Conservation (phyloP, 2,797 vertebrate species). For the Halcyon leucocephala region DNA sequence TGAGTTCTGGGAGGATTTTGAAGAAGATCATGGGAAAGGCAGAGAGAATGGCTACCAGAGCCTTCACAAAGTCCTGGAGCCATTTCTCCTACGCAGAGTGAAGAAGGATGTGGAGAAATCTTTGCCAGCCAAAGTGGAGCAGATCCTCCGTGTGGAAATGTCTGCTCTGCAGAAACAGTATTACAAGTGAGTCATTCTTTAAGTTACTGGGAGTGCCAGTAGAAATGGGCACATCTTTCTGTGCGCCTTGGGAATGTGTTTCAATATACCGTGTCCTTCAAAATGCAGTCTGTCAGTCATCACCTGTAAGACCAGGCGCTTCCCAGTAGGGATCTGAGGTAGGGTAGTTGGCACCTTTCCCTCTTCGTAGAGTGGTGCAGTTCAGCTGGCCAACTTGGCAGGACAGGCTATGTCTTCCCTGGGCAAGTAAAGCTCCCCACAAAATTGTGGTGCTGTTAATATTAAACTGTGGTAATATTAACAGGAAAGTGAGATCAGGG, state of each 20-base stretch:
- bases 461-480: not conserved
- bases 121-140: conserved; percentile 97
- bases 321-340: not conserved
- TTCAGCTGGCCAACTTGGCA: not conserved
- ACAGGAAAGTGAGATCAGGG: not conserved
- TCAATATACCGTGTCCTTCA: not conserved
- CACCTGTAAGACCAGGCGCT: not conserved
- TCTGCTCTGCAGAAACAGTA: conserved; percentile 96
- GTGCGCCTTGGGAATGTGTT: not conserved
- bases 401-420: not conserved
- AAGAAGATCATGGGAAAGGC: conserved; percentile 94
- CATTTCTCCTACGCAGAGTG: conserved; percentile 94
- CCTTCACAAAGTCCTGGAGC: conserved; percentile 97
- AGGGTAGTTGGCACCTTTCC: not conserved
- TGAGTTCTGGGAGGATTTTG: conserved; percentile 97
- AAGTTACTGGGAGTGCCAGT: not conserved
- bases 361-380: not conserved
- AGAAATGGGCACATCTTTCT: not conserved
- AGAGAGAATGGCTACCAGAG: conserved; percentile 97
- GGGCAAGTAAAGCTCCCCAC: not conserved
- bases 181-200: conserved; percentile 88
- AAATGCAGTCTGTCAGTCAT: not conserved
- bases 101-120: conserved; percentile 99
- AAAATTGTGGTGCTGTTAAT: not conserved
- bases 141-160: conserved; percentile 99